Conservation (phyloP, 2,113 vertebrate genomes). For the Tragulus kanchil region DNA sequence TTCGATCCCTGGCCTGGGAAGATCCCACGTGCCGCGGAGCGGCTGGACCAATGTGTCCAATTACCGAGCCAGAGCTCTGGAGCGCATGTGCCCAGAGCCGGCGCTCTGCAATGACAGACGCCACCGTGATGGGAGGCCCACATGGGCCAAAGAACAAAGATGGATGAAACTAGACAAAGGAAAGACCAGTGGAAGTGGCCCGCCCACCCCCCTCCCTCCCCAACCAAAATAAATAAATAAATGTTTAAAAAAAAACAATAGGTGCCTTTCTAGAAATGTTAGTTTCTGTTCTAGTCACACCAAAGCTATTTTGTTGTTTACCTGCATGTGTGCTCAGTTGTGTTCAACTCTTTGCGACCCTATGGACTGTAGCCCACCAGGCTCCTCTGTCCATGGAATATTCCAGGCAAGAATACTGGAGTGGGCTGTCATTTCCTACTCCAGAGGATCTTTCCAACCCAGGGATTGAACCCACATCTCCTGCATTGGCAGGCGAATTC, state of each 20-base stretch:
- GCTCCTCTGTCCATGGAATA: not conserved
- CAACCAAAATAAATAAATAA: too few species aligned
- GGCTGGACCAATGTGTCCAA: too few species aligned
- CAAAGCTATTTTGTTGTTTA: not conserved
- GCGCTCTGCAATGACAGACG: too few species aligned
- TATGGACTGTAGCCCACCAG: not conserved
- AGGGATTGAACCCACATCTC: not conserved
- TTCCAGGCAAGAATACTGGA: not conserved
- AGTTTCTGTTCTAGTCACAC: not conserved
- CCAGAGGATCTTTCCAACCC: not conserved
- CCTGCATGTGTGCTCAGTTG: not conserved
- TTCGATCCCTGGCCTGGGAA: too few species aligned
- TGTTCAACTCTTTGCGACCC: not conserved
- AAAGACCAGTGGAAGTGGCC: too few species aligned
- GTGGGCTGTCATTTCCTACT: not conserved
- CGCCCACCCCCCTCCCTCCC: too few species aligned
- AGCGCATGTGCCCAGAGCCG: too few species aligned
- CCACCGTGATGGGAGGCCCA: too few species aligned
- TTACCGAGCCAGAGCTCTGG: too few species aligned
- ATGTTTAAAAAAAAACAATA: not conserved
- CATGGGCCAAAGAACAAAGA: too few species aligned
- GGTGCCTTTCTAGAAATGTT: not conserved
- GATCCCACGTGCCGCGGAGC: too few species aligned
- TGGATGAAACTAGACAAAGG: too few species aligned
- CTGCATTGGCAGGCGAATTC: not conserved